These are phyloP conservation scores for Cochlearius cochlearius DNA, from an alignment of 2,113 vertebrate species.

Conservation along the genomic window DNA sequence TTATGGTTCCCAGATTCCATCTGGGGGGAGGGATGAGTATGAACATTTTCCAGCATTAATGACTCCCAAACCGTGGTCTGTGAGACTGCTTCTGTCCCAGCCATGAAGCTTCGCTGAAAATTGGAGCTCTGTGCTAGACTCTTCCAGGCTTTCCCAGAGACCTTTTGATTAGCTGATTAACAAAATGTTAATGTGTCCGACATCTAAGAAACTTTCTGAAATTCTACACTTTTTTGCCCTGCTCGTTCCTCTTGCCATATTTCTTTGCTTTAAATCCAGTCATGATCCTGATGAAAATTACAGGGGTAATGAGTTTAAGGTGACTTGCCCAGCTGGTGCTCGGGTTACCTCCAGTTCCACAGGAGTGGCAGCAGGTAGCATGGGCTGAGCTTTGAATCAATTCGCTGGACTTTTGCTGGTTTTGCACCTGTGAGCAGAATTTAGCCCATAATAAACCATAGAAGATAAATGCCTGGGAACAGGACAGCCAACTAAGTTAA, in stretches of 20 bases:
- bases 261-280: neutral
- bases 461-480: neutral
- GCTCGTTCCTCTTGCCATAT: neutral
- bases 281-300: neutral
- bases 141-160: neutral
- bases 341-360: neutral
- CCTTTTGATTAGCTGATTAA: neutral
- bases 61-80: neutral
- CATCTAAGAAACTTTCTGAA: neutral
- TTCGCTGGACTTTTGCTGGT: neutral
- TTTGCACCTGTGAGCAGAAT: neutral
- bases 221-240: neutral
- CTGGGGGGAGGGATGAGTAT: neutral
- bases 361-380: neutral
- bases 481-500: neutral
- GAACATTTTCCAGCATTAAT: neutral
- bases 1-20: neutral
- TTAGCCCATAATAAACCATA: neutral
- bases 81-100: neutral
- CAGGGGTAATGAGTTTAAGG: neutral
- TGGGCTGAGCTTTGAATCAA: neutral
- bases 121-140: neutral
- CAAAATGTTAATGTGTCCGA: neutral
- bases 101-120: neutral
- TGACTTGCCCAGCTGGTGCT: neutral